Evolutionary conservation across 2,797 vertebrate species (phyloP).

Genomic region (Clamator glandarius): DNA sequence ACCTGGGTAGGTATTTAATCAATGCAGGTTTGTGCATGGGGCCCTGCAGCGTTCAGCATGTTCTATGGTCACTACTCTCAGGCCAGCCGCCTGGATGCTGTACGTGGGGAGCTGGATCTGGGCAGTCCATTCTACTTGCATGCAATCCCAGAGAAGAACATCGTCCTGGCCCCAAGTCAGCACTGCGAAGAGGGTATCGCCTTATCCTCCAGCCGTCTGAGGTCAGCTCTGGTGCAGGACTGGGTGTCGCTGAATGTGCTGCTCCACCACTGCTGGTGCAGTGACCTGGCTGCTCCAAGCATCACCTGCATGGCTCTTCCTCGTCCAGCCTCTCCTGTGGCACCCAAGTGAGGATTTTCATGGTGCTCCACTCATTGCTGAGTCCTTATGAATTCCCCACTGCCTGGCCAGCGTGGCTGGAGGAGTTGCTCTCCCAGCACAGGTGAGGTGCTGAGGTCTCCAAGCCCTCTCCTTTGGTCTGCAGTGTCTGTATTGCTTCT

Average conservation of each 20-base stretch:
- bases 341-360: background rate
- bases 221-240: background rate
- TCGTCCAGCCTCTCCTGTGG: background rate
- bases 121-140: rapidly evolving
- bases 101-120: background rate
- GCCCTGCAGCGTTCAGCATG: background rate
- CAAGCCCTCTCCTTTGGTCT: background rate
- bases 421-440: background rate
- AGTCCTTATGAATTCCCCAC: background rate
- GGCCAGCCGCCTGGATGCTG: background rate
- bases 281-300: background rate
- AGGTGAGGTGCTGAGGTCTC: background rate
- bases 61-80: background rate
- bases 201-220: background rate
- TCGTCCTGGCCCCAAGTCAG: background rate
- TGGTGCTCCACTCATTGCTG: background rate
- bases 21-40: background rate
- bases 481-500: background rate
- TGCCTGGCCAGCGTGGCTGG: background rate
- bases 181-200: background rate
- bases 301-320: background rate
- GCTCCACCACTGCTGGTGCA: too few relatives aligned
- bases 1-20: slow-evolving; percentile 18
- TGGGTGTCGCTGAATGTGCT: background rate
- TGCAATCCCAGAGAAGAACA: background rate